phyloP scores from a whole-genome alignment of 2,113 vertebrate genomes.

The Oryzias melastigma region DNA sequence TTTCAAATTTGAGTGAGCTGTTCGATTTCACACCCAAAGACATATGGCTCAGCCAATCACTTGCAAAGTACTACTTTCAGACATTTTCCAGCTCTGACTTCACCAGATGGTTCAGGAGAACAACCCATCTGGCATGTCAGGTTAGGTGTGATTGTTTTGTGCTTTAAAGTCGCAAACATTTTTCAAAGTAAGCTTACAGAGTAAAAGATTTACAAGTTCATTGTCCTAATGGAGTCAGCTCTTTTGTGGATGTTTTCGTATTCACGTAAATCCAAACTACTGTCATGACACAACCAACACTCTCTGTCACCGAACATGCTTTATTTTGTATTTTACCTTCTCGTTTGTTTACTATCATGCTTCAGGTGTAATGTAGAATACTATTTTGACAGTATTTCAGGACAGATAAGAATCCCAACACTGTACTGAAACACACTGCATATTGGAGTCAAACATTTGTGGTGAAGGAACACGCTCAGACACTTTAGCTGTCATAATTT shows the following conservation, averaged over 20 bases:
- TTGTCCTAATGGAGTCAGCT: neutral
- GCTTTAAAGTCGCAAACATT: neutral
- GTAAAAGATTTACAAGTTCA: neutral
- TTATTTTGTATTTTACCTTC: neutral
- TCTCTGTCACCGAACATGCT: no score
- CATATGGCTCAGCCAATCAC: neutral
- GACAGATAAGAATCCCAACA: neutral
- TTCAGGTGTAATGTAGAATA: neutral
- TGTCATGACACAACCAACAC: neutral
- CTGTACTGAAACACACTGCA: neutral
- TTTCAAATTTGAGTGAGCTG: no score
- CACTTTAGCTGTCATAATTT: conserved; percentile 33
- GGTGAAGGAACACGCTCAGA: conserved; percentile 5
- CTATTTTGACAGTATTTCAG: neutral
- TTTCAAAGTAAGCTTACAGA: neutral
- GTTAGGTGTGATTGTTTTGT: conserved; percentile 4
- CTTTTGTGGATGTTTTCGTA: neutral
- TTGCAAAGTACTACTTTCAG: neutral
- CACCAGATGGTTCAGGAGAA: neutral
- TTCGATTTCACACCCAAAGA: neutral
- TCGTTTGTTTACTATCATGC: neutral
- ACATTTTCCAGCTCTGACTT: neutral
- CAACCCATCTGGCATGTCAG: conserved; percentile 8
- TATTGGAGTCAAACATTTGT: conserved; percentile 1
- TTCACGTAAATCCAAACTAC: neutral